Evolutionary conservation across 2,113 vertebrate species (phyloP).

Genomic region (Nesogale talazaci): DNA sequence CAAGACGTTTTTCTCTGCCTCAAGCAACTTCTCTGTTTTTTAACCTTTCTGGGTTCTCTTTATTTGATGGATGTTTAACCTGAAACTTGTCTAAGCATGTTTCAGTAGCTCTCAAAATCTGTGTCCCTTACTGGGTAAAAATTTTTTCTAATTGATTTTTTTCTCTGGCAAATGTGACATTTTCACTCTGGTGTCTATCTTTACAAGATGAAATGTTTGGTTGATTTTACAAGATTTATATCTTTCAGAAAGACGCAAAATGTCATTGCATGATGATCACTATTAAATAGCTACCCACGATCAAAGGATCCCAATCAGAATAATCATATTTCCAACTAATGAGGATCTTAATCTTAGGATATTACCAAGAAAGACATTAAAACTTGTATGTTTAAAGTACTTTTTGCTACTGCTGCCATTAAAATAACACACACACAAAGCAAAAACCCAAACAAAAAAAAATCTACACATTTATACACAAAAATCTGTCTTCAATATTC

Average conservation of each 20-base stretch:
- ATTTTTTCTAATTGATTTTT: not conserved
- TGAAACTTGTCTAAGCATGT: not conserved
- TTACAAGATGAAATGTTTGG: not conserved
- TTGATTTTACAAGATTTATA: not conserved
- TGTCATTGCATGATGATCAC: not conserved
- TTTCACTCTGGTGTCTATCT: not conserved
- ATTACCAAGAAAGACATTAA: not conserved
- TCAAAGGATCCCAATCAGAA: not conserved
- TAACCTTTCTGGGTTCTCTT: not conserved
- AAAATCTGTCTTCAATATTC: no score
- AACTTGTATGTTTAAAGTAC: not conserved
- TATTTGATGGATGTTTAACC: not conserved
- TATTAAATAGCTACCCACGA: not conserved
- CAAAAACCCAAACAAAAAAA: not conserved
- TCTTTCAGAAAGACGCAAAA: not conserved
- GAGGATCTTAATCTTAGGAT: not conserved
- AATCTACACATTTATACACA: no score
- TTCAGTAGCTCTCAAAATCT: slow-evolving; percentile 5
- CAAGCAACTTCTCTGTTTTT: not conserved
- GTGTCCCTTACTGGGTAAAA: not conserved
- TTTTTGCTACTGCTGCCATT: not conserved
- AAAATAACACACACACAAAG: not conserved
- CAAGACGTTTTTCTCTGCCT: not conserved
- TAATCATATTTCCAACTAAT: not conserved
- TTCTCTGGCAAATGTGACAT: slow-evolving; percentile 13